phyloP scores from a whole-genome alignment of 2,113 vertebrate species.

The Cisticola juncidis region DNA sequence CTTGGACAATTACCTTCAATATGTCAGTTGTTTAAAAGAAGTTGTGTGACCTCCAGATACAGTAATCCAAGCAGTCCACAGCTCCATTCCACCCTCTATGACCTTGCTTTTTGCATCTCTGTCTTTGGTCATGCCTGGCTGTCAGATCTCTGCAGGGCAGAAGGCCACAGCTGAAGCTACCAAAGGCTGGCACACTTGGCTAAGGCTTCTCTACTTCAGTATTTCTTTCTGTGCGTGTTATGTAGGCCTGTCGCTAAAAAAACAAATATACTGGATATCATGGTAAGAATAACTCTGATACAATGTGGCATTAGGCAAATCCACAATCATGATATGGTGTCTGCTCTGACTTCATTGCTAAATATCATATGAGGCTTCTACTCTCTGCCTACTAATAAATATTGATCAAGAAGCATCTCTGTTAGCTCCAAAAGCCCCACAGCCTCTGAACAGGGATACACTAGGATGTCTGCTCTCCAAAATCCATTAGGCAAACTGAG shows the following conservation, averaged over 20 bases:
- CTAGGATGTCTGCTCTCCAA: background rate
- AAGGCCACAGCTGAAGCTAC: background rate
- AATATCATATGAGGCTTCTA: background rate
- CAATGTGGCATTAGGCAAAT: background rate
- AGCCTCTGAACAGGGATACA: background rate
- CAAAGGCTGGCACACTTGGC: background rate
- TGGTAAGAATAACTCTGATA: background rate
- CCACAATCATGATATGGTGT: background rate
- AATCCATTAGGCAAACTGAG: background rate
- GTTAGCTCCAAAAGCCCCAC: background rate
- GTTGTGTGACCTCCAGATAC: background rate
- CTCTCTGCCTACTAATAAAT: background rate
- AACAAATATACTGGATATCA: background rate
- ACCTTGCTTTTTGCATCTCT: background rate
- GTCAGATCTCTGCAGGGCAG: background rate
- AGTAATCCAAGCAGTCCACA: background rate
- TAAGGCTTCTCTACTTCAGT: background rate
- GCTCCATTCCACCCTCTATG: background rate
- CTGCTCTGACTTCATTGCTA: background rate
- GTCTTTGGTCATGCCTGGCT: background rate
- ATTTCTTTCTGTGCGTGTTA: background rate
- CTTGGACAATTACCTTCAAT: background rate
- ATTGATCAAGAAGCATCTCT: background rate
- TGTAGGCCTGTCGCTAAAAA: background rate
- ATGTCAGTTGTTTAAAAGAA: background rate